phyloP scores from a whole-genome alignment of 2,113 vertebrate species.

The Nesoenas mayeri region DNA sequence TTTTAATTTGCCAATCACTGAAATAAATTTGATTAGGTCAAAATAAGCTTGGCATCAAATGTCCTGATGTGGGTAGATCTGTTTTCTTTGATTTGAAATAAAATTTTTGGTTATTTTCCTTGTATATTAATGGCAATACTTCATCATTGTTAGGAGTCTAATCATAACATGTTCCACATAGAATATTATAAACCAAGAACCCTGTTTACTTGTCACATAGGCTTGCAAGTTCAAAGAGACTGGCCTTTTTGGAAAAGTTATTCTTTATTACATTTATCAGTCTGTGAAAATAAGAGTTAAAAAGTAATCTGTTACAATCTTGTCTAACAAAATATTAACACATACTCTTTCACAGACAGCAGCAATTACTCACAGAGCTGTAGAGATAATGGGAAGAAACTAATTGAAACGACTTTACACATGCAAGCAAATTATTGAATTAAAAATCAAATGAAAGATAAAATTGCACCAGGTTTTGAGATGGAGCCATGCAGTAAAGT shows the following conservation, averaged over 20 bases:
- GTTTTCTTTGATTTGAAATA: neutral
- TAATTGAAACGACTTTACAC: conserved; percentile 10
- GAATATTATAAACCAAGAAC: conserved; percentile 4
- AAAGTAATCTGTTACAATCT: conserved; percentile 30
- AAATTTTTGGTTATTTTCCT: neutral
- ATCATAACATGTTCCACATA: neutral
- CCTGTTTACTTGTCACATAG: neutral
- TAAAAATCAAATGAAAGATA: conserved; percentile 46
- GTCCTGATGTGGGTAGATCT: neutral
- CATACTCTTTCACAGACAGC: neutral
- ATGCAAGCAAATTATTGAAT: conserved; percentile 12
- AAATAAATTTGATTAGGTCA: neutral
- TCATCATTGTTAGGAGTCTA: neutral
- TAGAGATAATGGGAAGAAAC: conserved; percentile 31
- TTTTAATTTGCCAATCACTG: neutral
- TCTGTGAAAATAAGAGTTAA: conserved; percentile 19
- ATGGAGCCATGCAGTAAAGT: neutral
- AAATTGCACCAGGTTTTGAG: conserved; percentile 8
- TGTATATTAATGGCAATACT: neutral
- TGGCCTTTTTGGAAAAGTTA: conserved; percentile 25
- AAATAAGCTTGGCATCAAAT: conserved; percentile 17
- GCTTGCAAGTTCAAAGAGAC: neutral
- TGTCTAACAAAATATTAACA: conserved; percentile 42
- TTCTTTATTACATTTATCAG: neutral
- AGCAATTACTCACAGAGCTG: conserved; percentile 13